phyloP scores from a whole-genome alignment of 2,797 vertebrate species.

The Poecilia velifera region DNA sequence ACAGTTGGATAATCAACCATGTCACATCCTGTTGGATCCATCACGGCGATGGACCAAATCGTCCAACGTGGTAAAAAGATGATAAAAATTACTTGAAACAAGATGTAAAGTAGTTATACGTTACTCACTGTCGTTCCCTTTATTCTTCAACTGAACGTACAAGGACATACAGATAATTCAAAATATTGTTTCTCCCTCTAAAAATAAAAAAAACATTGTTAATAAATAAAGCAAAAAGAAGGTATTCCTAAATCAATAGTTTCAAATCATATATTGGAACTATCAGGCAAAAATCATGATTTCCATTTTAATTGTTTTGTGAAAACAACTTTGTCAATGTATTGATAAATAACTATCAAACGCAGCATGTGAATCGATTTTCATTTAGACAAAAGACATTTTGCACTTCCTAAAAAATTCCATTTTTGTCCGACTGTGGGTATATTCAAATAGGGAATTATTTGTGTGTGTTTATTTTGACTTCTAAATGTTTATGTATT shows the following conservation, averaged over 20 bases:
- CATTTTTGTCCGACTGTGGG: neutral
- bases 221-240: neutral
- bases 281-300: neutral
- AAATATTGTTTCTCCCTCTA: neutral
- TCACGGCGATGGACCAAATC: conserved; percentile 12
- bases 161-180: neutral
- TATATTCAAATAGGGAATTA: neutral
- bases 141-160: neutral
- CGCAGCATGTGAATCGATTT: neutral
- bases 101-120: neutral
- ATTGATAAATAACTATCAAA: neutral
- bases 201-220: neutral
- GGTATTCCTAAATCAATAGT: neutral
- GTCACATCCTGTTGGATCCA: conserved; percentile 43
- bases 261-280: neutral
- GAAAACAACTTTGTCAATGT: neutral
- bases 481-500: conserved; percentile 4
- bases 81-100: neutral
- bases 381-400: neutral
- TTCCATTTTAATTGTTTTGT: neutral
- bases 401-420: neutral
- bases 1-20: conserved; percentile 56
- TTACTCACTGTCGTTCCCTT: neutral
- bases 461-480: neutral
- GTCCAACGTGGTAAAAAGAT: conserved; percentile 5